Evolutionary conservation across 2,113 vertebrate genomes (phyloP), one percentile per base, ranked within the genome.

Genomic region (Xiphophorus maculatus): DNA sequence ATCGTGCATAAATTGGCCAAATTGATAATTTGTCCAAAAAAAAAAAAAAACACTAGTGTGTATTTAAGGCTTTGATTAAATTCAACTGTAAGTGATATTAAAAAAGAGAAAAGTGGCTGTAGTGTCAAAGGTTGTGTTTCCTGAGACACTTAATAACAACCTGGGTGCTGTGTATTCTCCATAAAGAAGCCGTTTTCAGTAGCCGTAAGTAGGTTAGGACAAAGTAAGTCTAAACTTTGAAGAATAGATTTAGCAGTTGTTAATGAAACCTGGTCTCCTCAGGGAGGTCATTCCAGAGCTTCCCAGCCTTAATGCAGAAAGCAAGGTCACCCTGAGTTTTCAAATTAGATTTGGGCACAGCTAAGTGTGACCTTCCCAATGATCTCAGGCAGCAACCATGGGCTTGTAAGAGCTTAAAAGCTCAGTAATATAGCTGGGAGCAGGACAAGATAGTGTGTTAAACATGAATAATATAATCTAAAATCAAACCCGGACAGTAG

Each of bases 301-400:
- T 63, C 44, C 51, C 62, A 77, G 77, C 66, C 72, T 71, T 86
- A 77, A 88, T 66, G 80, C 66, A 8, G 3, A 82, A 73, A 69
- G 78, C 77, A 86, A 88, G 80, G 82, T 89, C 82, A 83, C 75
- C 73, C 75, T 37, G 66, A 74, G 68, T 80, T 85, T 85, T 88
- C 71, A 83, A 81, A 88, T 90, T 86, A 86, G 65, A 85, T 82
- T 88, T 84, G 61, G 76, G 74, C 79, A 81, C 82, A 81, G 79
- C 77, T 72, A 79, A 63, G 72, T 84, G 51, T 81, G 82, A 86
- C 86, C 86, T 86, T 81, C 69, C 51, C 28, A n/a, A 79, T 76
- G 79, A 84, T 86, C 82, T 84, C 67, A 77, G 65, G 71, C 76
- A 87, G 66, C 67, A 88, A 74, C 80, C n/a, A 2, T 51, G 35